Evolutionary conservation across 2,113 vertebrate species (phyloP), one percentile per base, ranked within the genome.

Genomic region (Centrocercus urophasianus): DNA sequence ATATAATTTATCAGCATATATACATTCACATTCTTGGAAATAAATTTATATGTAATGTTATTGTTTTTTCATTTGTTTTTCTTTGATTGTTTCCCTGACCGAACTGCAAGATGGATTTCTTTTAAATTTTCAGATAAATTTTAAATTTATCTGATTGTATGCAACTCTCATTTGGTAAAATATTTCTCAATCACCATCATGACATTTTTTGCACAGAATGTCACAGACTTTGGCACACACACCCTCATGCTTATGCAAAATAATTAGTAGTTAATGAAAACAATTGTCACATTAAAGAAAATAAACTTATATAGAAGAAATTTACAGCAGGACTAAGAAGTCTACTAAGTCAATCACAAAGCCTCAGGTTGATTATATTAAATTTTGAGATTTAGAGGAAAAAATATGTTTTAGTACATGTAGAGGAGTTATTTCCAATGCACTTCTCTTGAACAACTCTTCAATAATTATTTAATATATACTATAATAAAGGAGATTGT

Each of bases 241-340:
- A 93, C 22, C 32, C 71, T 27, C 93, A 82, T 32, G 22, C 59
- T 96, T 96, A 93, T 70, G 84, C 97, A 97, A 97, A 96, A 90
- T 96, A 83, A 94, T 95, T 96, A 95, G 73, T 72, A 36, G 25
- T 93, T 95, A 96, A 91, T 94, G 85, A 97, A 98, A 97, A 97
- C 83, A 97, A 97, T 52, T 84, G 79, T 14, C 63, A 97, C 88
- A 89, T 96, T 94, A 94, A 95, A 83, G 80, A 94, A 95, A 88
- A 95, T 25, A 88, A 91, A 83, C 34, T 93, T 56, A 20, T 83
- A 47, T 32, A 24, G 90, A 97, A 90, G 45, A 57, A 90, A 25
- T 84, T 88, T 93, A 65, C 45, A 80, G 40, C 8, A 79, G 43
- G 52, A 93, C 76, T 93, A 88, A 83, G 70, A 95, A 95, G 43